Base-by-base conservation (phyloP, 2,113 vertebrate species). In the Rhinogobius similis region DNA sequence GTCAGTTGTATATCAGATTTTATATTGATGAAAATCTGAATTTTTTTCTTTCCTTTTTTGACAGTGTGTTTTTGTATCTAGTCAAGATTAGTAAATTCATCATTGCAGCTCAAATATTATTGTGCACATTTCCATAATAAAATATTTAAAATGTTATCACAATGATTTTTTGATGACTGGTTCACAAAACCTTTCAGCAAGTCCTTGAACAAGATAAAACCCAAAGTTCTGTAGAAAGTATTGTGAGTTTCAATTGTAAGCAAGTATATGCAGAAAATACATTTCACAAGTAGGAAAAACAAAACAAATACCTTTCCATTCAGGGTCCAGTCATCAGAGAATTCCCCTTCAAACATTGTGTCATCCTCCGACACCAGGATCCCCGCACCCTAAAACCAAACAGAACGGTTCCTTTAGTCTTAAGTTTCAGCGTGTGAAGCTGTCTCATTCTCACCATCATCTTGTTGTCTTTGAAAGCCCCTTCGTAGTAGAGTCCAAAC, bases 401-500 rank as follows among this genome's bases (percentile, higher is more conserved):
- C 18, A n/a, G 1, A 27, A 67, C 13, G 48, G 7, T 1, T 13
- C 36, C 32, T 10, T 4, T 10, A 59, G 16, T 21, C 9, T 59
- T 10, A 14, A 13, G 4, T 32, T 18, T 63, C 50, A 2, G 52
- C 39, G 12, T 1, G 10, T 44, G 23, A 26, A 2, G 7, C 2
- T n/a, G 46, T 24, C 10, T 41, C 0, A 16, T 2, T 79, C 94
- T 95, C 76, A 99, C 98, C 95, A 87, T 94, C 98, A 99, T 99
- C 92, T 97, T 99, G 79, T 98, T 98, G 72, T 90, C 92, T 86
- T 91, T 97, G 87, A 99, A 99, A 72, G 94, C 89, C 67, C 98
- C 97, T 88, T 99, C 98, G 0, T 98, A 97, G 79, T 99, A 99
- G 7, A 99, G 90, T 6, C 98, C 97, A 73, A 99, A 99, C 90